Percentiles rank a stretch among this genome's conserved stretches.
These are phyloP conservation scores for Tethea ocularis DNA, from an alignment of 2,888 invertebrate species.

Conservation along the genomic window DNA sequence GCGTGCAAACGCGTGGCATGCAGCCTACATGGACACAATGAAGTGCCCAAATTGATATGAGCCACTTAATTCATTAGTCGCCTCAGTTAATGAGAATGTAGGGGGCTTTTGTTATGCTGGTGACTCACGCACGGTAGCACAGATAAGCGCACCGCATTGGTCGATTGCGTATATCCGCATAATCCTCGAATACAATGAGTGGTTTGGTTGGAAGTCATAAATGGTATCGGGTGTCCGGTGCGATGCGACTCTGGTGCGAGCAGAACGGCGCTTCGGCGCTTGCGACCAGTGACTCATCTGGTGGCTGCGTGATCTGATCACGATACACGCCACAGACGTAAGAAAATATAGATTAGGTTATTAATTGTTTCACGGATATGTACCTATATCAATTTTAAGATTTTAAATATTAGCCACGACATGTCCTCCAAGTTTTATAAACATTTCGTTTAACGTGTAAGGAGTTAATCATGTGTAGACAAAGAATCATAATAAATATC, in stretches of 20 bases:
- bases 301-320: constrained; percentile 56
- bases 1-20: neutral
- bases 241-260: constrained; percentile 22
- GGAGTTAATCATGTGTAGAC: no score
- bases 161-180: constrained; percentile 14
- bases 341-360: constrained; percentile 38
- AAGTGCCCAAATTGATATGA: constrained; percentile 5
- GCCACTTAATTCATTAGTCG: neutral
- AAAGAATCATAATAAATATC: no score
- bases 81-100: constrained; percentile 7
- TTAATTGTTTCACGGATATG: neutral
- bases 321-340: constrained; percentile 42
- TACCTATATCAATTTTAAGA: neutral
- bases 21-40: neutral
- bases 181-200: constrained; percentile 44
- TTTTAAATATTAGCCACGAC: no score
- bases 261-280: constrained; percentile 34
- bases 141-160: constrained; percentile 36
- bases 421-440: no score
- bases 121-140: constrained; percentile 38
- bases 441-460: no score
- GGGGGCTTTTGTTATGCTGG: constrained; percentile 31
- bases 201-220: constrained; percentile 36
- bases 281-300: constrained; percentile 53
- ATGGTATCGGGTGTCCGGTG: constrained; percentile 55